phyloP scores from a whole-genome alignment of 2,797 vertebrate genomes.

The Mormyrus proboscirostris region DNA sequence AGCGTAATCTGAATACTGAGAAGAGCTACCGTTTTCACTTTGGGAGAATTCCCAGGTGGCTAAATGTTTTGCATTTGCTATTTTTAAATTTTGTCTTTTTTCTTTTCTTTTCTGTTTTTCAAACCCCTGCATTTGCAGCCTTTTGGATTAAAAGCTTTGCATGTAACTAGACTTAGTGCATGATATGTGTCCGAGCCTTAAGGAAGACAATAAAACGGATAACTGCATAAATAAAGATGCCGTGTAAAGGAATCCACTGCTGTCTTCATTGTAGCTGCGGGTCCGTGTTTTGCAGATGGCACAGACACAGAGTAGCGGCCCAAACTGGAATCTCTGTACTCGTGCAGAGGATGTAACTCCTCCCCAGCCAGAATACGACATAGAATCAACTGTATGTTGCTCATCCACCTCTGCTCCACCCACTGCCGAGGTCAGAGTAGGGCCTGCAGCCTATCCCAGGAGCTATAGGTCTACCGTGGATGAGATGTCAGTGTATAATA shows the following conservation, averaged over 20 bases:
- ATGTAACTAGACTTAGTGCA: background rate
- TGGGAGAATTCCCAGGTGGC: background rate
- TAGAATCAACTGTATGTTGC: background rate
- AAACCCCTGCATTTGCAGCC: background rate
- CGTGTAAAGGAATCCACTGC: background rate
- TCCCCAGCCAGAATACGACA: background rate
- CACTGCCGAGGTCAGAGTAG: background rate
- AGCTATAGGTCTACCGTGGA: background rate
- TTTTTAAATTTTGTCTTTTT: background rate
- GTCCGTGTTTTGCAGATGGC: background rate
- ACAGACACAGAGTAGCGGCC: background rate
- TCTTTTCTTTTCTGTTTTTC: background rate
- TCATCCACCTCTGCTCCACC: background rate
- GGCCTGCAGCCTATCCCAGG: background rate
- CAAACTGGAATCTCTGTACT: background rate
- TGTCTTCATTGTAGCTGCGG: background rate
- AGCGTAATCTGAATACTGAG: background rate
- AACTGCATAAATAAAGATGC: background rate
- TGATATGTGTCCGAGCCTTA: background rate
- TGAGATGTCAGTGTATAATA: background rate
- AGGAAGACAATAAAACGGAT: background rate
- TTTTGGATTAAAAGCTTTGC: background rate
- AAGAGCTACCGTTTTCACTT: background rate
- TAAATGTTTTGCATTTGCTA: background rate
- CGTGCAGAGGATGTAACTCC: background rate